These are phyloP conservation scores for Troides helena DNA, from an alignment of 2,888 invertebrate genomes.

Conservation along the genomic window DNA sequence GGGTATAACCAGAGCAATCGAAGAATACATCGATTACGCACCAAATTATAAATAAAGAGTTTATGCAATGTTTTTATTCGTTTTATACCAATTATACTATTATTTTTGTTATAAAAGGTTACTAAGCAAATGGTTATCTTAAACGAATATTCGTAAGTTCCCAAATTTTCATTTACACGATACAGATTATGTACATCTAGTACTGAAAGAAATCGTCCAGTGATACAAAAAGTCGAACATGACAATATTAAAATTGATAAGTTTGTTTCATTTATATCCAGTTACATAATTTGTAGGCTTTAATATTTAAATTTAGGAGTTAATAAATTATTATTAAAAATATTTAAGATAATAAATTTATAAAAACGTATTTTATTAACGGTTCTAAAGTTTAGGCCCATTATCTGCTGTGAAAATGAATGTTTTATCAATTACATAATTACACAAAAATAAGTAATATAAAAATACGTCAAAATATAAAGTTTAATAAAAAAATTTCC, in stretches of 20 bases:
- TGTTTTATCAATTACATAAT: too few relatives aligned
- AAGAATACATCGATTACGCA: conserved; percentile 45
- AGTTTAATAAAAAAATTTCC: too few relatives aligned
- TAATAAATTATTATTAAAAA: too few relatives aligned
- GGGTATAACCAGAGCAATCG: conserved; percentile 64
- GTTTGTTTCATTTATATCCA: too few relatives aligned
- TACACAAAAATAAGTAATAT: too few relatives aligned
- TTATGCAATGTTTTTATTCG: conserved; percentile 20
- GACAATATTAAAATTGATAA: neutral
- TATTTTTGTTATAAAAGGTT: conserved; percentile 48
- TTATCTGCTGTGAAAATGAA: too few relatives aligned
- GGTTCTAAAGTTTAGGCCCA: too few relatives aligned
- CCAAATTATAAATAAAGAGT: conserved; percentile 39
- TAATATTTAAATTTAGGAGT: too few relatives aligned
- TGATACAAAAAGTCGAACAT: neutral
- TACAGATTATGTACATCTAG: conserved; percentile 25
- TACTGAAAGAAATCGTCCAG: neutral
- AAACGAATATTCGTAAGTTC: conserved; percentile 49
- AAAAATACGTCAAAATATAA: too few relatives aligned
- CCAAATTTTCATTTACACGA: conserved; percentile 45
- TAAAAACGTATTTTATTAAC: too few relatives aligned
- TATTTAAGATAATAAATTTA: too few relatives aligned
- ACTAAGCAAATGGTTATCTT: conserved; percentile 69
- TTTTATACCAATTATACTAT: conserved; percentile 14
- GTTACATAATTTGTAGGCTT: too few relatives aligned